A percentile compares a stretch with the other conserved stretches of the same genome.
Evolutionary conservation across 2,888 invertebrate genomes (phyloP).

Genomic region (Limnephilus rhombicus): DNA sequence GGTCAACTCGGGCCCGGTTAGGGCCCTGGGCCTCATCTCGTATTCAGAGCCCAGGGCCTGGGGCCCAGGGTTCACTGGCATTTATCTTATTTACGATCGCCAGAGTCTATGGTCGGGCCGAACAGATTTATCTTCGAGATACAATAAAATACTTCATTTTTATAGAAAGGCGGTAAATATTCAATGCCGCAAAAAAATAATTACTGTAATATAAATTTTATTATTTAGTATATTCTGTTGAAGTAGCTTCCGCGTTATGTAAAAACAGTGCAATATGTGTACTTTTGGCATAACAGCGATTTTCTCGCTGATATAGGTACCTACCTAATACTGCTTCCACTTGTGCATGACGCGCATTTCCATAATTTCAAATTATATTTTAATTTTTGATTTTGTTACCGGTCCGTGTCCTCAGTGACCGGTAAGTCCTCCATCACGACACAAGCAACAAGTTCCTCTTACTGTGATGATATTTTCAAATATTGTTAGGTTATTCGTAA

Average conservation of each 20-base stretch:
- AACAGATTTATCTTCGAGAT: conserved; percentile 56
- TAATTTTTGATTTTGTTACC: too few relatives aligned
- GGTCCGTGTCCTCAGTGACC: too few relatives aligned
- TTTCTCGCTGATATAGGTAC: background rate
- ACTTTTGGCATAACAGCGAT: background rate
- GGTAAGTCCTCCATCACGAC: too few relatives aligned
- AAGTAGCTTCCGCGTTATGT: too few relatives aligned
- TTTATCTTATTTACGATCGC: conserved; percentile 57
- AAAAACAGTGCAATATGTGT: background rate
- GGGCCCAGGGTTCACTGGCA: conserved; percentile 53
- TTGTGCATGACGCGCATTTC: too few relatives aligned
- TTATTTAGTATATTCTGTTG: background rate
- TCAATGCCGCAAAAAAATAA: background rate
- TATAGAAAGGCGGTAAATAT: background rate
- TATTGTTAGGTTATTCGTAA: too few relatives aligned
- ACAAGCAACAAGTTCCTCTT: too few relatives aligned
- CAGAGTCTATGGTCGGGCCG: conserved; percentile 38
- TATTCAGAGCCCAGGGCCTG: conserved; percentile 54
- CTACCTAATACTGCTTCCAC: too few relatives aligned
- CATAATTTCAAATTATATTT: too few relatives aligned
- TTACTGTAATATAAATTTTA: background rate
- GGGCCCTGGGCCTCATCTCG: conserved; percentile 46
- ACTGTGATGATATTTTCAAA: too few relatives aligned
- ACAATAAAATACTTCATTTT: background rate
- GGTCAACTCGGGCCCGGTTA: conserved; percentile 50